Base-by-base conservation (phyloP, 2,888 invertebrate species). In the Hypolimnas misippus region DNA sequence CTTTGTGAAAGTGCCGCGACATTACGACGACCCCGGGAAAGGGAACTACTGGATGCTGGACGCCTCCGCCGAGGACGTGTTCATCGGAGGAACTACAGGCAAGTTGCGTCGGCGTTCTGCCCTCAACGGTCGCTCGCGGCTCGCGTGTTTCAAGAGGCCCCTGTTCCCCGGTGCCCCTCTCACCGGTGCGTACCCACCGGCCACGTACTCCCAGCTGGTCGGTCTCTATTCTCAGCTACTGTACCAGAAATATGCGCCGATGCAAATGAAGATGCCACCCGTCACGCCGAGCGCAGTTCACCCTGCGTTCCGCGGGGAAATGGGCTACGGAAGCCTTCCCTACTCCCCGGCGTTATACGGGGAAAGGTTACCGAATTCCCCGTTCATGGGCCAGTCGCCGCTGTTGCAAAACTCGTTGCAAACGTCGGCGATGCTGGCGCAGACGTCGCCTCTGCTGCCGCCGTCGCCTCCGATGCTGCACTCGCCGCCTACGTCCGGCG, bases 1-100 rank as follows among this genome's bases (percentile, higher is more conserved):
- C 83, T 99, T 99, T 85, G 98, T 99, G 68, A 99, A 99, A 93
- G 97, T 98, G 68, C 98, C 98, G 2, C 94, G 99, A 0, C 98
- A 98, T 81, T 99, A 99, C 90, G 99, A 99, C 88, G 99, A 99
- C 85, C 99, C 99, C 0, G 99, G 99, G 3, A 99, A 99, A 87
- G 99, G 99, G 0, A 99, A 99, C 92, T 99, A 99, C 92, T 99
- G 99, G 99, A 99, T 99, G 98, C 87, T 99, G 76, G 99, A 99
- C 84, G 97, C 98, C 1, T 97, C 97, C 29, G 96, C 97, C n/a
- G 99, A 99, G 81, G 99, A 99, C 78, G 99, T 99, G 38, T 99
- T 99, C 86, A 99, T 99, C 80, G 99, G 99, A 0, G 98, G 98
- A 1, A 98, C 98, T 0, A 99, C 99, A 0, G 99, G 99, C 0